Base-by-base conservation (phyloP, 2,888 invertebrate species). In the Hirtodrosophila trivittata region DNA sequence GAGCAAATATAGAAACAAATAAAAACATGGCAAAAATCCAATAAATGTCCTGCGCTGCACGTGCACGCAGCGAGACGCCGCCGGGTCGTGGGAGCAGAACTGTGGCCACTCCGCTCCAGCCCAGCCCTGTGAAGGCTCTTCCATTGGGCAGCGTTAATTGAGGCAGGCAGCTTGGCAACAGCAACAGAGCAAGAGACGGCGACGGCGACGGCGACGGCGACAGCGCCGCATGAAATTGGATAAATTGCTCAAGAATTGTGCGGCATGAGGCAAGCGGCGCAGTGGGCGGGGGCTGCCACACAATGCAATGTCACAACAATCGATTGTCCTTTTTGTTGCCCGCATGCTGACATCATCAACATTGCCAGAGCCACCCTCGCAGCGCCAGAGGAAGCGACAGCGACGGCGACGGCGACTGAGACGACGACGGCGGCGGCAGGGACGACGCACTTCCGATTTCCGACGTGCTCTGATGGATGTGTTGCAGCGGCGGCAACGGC, bases 21-120 rank as follows among this genome's bases (percentile, higher is more conserved):
- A 82, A 84, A 81, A 77, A 77, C 80, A 81, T 39, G 69, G 64
- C 57, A 72, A 77, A 87, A 89, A 89, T 89, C 87, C 88, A 90
- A 90, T 90, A 90, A 90, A 89, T 89, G 90, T 90, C 89, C 89
- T 90, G 83, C 63, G 70, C 66, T 88, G 88, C 88, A 88, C 88
- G 88, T 88, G 88, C 88, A 84, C 81, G 52, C 62, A 57, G 77
- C 69, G 64, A 62, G 71, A 58, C 32, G 45, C 3, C 18, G 12
- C 7, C 30, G 28, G 13, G 50, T 62, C 75, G 70, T 71, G 75
- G 66, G 67, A 73, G 60, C 74, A 45, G 5, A 21, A 21, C 18
- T 38, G 21, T n/a, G 12, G 16, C 37, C n/a, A 8, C 10, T 25
- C 33, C 46, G 37, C 25, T 14, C 14, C 37, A 43, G 45, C 43